These are phyloP conservation scores for Hybognathus amarus DNA, from an alignment of 2,797 vertebrate species.

Conservation along the genomic window DNA sequence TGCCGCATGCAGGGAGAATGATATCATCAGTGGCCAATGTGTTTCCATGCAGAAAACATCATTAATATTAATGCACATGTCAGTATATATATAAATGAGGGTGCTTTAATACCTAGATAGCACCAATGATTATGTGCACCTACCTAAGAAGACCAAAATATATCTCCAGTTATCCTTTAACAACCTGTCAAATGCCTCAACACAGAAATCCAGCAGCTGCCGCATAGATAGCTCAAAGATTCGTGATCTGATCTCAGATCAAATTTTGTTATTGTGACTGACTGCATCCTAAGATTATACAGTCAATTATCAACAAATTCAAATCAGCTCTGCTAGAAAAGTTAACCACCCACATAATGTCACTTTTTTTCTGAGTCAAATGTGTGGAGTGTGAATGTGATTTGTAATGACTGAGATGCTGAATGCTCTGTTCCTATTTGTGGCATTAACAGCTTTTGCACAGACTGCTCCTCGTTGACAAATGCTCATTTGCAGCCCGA, in stretches of 20 bases:
- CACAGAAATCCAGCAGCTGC: slow-evolving; percentile 4
- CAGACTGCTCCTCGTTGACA: slow-evolving; percentile 59
- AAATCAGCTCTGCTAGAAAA: slow-evolving; percentile 8
- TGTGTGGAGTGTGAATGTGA: background rate
- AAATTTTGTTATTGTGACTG: background rate
- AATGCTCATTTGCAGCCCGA: slow-evolving; percentile 20
- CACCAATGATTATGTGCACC: slow-evolving; percentile 2
- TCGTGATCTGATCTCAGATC: slow-evolving; percentile 8
- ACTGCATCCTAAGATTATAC: background rate
- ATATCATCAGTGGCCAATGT: slow-evolving; percentile 39
- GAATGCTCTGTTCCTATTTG: slow-evolving; percentile 18
- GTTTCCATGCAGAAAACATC: slow-evolving; percentile 5
- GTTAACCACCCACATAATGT: slow-evolving; percentile 32
- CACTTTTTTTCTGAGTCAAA: slow-evolving; percentile 8
- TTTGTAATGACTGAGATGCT: slow-evolving; percentile 12
- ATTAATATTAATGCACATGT: slow-evolving; percentile 43
- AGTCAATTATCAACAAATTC: background rate
- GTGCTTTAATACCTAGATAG: slow-evolving; percentile 5
- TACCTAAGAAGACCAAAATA: slow-evolving; percentile 29
- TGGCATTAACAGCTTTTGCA: slow-evolving; percentile 59
- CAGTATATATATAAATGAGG: slow-evolving; percentile 2
- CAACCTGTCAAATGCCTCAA: slow-evolving; percentile 34
- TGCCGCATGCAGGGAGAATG: background rate
- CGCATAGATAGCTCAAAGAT: slow-evolving; percentile 11
- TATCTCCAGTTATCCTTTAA: slow-evolving; percentile 23